Conservation (phyloP, 2,888 invertebrate species). For the Psococerastis gibbosa region DNA sequence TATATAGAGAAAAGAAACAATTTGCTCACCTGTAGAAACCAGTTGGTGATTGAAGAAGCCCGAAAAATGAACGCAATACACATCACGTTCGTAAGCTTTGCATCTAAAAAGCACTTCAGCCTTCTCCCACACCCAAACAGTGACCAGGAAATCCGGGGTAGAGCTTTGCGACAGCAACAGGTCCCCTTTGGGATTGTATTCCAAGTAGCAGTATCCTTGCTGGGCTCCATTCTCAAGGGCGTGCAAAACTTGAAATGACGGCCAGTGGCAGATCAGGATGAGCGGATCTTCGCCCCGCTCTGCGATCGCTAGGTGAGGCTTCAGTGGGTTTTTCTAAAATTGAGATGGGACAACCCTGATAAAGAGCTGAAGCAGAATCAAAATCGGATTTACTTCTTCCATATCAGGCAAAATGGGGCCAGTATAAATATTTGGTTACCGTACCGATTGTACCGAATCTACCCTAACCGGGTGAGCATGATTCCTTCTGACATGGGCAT, state of each 20-base stretch:
- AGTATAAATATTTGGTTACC: no score
- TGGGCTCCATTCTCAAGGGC: conserved; percentile 61
- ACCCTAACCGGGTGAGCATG: no score
- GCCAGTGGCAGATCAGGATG: conserved; percentile 70
- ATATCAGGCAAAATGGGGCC: no score
- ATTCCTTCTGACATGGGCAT: no score
- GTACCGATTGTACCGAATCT: no score
- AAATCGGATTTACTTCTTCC: no score
- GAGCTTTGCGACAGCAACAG: conserved; percentile 66
- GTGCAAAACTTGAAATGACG: conserved; percentile 50
- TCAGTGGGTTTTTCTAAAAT: conserved; percentile 37
- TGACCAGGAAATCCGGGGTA: conserved; percentile 70
- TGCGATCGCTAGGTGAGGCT: conserved; percentile 58
- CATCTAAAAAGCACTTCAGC: conserved; percentile 56
- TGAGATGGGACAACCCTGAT: no score
- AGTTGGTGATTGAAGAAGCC: conserved; percentile 59
- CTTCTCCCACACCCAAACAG: conserved; percentile 74
- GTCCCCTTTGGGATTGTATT: conserved; percentile 61
- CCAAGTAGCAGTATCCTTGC: conserved; percentile 47
- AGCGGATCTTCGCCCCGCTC: conserved; percentile 57
- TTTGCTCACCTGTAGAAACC: conserved; percentile 45
- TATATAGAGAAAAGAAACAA: background rate
- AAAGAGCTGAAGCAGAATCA: no score
- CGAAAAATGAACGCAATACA: conserved; percentile 63
- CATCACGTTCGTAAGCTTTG: conserved; percentile 67